Evolutionary conservation across 2,113 vertebrate genomes (phyloP), one percentile per base, ranked within the genome.

Genomic region (Ptyas mucosa): DNA sequence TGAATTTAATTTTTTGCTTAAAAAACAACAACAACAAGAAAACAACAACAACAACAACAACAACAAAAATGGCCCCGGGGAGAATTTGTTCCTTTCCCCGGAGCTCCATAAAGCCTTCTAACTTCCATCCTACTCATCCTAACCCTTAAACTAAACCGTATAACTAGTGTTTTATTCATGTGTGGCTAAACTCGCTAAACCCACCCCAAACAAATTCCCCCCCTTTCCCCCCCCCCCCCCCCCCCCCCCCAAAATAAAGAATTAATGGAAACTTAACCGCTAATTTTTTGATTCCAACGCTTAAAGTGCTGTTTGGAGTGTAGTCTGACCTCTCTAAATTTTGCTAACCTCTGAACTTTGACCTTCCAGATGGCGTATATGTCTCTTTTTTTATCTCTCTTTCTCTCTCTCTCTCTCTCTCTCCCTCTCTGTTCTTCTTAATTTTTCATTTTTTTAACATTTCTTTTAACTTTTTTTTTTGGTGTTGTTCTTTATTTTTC

Each of bases 331-430:
- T 89, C 97, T 98, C 98, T 97, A 98, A 98, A 98, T 97, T 46
- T 97, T 97, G 98, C 97, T 98, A 98, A 98, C 98, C 97, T 98
- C 98, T 98, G 96, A 98, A 96, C 97, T 98, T 95, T 96, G 94
- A 95, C 96, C 94, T 96, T 98, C 98, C 98, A 97, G 98, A 98
- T 98, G 97, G 93, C 87, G 93, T 94, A 98, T 98, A 98, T 98
- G 98, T 98, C 98, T 98, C 97, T 97, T 93, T 92, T 92, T 95
- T 88, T 87, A 12, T 34, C 89, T 90, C 64, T 88, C 23, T 92
- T 58, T 57, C 43, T 91, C 75, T 85, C 51, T 95, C 91, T 96
- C 95, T n/a, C n/a, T n/a, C 23, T 92, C 85, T 57, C 43, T 91
- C 75, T 85, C 51, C 95, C 91, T 96, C 95, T 58, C 26, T 64